Evolutionary conservation across 2,888 invertebrate genomes (phyloP).

Genomic region (Stegophylla sp.): DNA sequence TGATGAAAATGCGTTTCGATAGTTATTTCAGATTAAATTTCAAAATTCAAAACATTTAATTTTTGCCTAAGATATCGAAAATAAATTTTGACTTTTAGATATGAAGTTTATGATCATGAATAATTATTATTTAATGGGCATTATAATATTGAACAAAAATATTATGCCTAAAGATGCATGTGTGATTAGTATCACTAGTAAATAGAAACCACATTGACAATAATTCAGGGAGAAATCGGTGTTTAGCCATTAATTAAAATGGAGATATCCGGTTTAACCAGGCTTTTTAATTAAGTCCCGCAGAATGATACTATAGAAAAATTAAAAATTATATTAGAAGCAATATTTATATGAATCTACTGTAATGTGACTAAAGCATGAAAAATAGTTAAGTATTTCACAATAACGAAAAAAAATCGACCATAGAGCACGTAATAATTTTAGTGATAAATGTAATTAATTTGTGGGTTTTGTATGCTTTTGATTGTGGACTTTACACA

Average conservation of each 20-base stretch:
- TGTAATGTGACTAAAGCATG: neutral
- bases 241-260: slow-evolving; percentile 51
- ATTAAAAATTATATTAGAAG: slow-evolving; percentile 28
- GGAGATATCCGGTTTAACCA: slow-evolving; percentile 53
- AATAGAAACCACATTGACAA: slow-evolving; percentile 47
- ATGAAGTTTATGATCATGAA: neutral
- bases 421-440: neutral
- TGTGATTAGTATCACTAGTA: slow-evolving; percentile 18
- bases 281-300: slow-evolving; percentile 54
- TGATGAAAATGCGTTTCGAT: neutral
- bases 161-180: neutral
- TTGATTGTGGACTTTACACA: neutral
- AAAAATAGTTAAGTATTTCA: slow-evolving; percentile 31
- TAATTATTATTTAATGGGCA: neutral
- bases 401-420: slow-evolving; percentile 15
- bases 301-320: slow-evolving; percentile 39
- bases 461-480: neutral
- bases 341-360: slow-evolving; percentile 39
- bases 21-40: neutral
- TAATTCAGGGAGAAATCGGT: slow-evolving; percentile 54
- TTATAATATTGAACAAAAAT: neutral
- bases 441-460: slow-evolving; percentile 3
- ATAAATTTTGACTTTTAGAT: too few species aligned
- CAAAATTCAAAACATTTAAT: neutral
- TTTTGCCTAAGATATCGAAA: too few species aligned